These are phyloP conservation scores for Leptopilina drosophilae DNA, from an alignment of 2,888 invertebrate species.

Conservation along the genomic window DNA sequence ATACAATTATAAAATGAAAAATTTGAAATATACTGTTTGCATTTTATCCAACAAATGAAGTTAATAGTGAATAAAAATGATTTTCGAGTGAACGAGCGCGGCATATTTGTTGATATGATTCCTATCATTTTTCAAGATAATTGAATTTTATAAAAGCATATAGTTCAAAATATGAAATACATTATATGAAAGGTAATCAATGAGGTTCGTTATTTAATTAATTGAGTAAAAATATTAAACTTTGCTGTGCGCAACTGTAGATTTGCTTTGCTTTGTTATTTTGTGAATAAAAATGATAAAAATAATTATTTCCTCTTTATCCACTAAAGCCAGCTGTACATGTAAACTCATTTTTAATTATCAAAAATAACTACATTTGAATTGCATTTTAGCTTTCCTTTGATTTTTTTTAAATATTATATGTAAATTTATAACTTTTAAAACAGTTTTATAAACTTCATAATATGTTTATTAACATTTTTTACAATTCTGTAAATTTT, in stretches of 20 bases:
- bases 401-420: background rate
- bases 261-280: constrained; percentile 9
- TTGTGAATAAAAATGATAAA: constrained; percentile 24
- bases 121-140: constrained; percentile 32
- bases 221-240: background rate
- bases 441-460: no score
- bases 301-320: constrained; percentile 7
- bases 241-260: background rate
- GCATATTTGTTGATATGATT: background rate
- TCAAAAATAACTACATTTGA: background rate
- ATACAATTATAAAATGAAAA: constrained; percentile 25
- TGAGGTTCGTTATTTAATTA: constrained; percentile 19
- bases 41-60: constrained; percentile 8
- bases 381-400: background rate
- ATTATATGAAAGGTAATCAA: constrained; percentile 6
- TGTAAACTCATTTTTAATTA: background rate
- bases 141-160: constrained; percentile 24
- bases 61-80: constrained; percentile 1
- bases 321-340: background rate
- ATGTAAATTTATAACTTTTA: background rate
- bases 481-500: no score
- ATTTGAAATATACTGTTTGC: background rate
- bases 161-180: background rate
- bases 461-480: no score
- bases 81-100: constrained; percentile 1